A percentile compares a stretch with the other conserved stretches of the same genome.
These are phyloP conservation scores for Cerceris rybyensis DNA, from an alignment of 2,888 invertebrate genomes.

Conservation along the genomic window DNA sequence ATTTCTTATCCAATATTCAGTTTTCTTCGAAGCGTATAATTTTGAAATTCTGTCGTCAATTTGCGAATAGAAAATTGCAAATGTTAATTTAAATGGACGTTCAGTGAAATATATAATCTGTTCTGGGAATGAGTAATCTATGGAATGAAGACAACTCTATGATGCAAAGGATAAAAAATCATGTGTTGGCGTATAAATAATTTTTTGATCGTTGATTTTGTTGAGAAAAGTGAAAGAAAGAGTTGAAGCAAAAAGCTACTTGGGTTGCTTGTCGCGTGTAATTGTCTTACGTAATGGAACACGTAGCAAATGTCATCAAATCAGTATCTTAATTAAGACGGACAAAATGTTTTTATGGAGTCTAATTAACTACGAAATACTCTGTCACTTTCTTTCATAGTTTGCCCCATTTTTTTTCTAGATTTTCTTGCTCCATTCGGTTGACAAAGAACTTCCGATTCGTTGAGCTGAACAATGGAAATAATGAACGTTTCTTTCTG, in stretches of 20 bases:
- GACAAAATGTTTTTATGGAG: conserved; percentile 1
- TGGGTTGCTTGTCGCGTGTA: neutral
- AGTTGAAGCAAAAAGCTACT: neutral
- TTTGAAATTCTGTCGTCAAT: no score
- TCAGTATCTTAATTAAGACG: conserved; percentile 19
- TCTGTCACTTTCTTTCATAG: neutral
- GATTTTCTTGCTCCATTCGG: no score
- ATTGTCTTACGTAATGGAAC: conserved; percentile 9
- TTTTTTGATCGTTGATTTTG: neutral
- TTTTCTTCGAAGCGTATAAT: no score
- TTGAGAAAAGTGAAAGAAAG: neutral
- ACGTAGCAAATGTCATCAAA: conserved; percentile 27
- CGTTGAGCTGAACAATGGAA: no score
- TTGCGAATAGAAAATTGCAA: no score
- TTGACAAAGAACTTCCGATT: no score
- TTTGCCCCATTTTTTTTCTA: neutral
- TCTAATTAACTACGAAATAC: conserved; percentile 17
- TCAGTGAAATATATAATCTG: no score
- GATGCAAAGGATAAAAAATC: neutral
- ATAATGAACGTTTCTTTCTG: neutral
- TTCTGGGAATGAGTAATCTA: no score
- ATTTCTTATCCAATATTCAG: no score
- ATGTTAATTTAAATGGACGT: no score
- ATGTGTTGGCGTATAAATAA: neutral
- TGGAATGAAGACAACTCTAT: no score